A percentile compares a stretch with the other conserved stretches of the same genome.
These are phyloP conservation scores for Equus przewalskii DNA, from an alignment of 2,113 vertebrate species.

Conservation along the genomic window DNA sequence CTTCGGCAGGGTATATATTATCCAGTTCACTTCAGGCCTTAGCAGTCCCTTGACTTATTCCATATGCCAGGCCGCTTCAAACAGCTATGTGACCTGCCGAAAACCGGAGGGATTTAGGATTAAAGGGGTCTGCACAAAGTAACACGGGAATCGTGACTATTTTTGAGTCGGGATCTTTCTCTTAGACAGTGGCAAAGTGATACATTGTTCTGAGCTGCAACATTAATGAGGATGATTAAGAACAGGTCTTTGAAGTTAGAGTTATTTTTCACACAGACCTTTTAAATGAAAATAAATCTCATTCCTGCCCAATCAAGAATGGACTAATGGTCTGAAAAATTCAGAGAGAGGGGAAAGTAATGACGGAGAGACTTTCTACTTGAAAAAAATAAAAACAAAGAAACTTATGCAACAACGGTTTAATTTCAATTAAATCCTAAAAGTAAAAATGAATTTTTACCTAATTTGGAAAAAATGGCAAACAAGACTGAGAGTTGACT, in stretches of 20 bases:
- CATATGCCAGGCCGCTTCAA: not conserved
- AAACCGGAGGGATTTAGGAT: not conserved
- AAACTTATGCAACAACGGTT: not conserved
- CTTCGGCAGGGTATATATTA: fast-evolving
- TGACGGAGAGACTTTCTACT: not conserved
- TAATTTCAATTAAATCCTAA: not conserved
- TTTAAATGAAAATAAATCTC: slow-evolving; percentile 54
- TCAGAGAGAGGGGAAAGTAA: not conserved
- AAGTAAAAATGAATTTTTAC: slow-evolving; percentile 32
- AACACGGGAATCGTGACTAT: not conserved
- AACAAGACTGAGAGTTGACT: not conserved
- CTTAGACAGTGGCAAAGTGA: not conserved
- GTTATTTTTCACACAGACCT: slow-evolving; percentile 22
- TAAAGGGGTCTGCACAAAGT: not conserved
- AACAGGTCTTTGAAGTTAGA: slow-evolving; percentile 37
- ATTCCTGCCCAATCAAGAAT: not conserved
- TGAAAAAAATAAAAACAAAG: not conserved
- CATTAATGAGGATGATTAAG: slow-evolving; percentile 46
- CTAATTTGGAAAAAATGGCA: slow-evolving; percentile 18
- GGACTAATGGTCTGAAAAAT: slow-evolving; percentile 52
- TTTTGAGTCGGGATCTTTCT: not conserved
- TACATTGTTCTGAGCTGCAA: not conserved
- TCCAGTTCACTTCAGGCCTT: not conserved
- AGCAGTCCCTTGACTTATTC: not conserved
- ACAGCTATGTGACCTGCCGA: not conserved